Conservation (phyloP, 2,797 vertebrate species). For the Poeciliopsis turneri region DNA sequence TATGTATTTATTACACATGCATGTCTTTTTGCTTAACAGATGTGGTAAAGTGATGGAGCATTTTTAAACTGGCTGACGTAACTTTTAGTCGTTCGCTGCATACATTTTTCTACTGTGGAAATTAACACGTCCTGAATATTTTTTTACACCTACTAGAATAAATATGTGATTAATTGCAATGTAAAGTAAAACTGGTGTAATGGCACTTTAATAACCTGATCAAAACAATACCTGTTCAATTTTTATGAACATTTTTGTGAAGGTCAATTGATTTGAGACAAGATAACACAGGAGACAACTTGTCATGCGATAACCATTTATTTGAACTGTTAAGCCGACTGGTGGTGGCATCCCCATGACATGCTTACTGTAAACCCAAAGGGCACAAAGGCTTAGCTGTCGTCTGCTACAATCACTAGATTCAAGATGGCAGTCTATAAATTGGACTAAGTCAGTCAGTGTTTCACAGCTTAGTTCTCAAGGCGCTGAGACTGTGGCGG, state of each 20-base stretch:
- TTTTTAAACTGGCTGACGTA: not conserved
- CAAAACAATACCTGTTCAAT: not conserved
- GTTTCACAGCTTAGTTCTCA: slow-evolving; percentile 69
- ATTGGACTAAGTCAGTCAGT: slow-evolving; percentile 69
- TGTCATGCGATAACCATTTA: slow-evolving; percentile 60
- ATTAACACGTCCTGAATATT: not conserved
- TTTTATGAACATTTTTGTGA: no score
- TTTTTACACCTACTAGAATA: not conserved
- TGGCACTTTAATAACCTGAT: not conserved
- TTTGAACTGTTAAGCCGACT: slow-evolving; percentile 58
- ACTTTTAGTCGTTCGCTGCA: not conserved
- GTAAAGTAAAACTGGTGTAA: not conserved
- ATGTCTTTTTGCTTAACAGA: not conserved
- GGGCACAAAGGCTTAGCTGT: slow-evolving; percentile 64
- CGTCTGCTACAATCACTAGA: slow-evolving; percentile 54
- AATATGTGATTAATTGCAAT: not conserved
- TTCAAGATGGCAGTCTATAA: slow-evolving; percentile 72
- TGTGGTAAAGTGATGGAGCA: not conserved
- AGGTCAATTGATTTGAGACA: slow-evolving; percentile 1
- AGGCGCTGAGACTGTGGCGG: slow-evolving; percentile 50
- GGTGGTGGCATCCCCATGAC: slow-evolving; percentile 61
- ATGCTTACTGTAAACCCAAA: slow-evolving; percentile 62
- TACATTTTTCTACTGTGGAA: not conserved
- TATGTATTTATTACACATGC: not conserved
- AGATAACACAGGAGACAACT: slow-evolving; percentile 45